A percentile compares a stretch with the other conserved stretches of the same genome.
Evolutionary conservation across 2,113 vertebrate species (phyloP).

Genomic region (Hucho hucho): DNA sequence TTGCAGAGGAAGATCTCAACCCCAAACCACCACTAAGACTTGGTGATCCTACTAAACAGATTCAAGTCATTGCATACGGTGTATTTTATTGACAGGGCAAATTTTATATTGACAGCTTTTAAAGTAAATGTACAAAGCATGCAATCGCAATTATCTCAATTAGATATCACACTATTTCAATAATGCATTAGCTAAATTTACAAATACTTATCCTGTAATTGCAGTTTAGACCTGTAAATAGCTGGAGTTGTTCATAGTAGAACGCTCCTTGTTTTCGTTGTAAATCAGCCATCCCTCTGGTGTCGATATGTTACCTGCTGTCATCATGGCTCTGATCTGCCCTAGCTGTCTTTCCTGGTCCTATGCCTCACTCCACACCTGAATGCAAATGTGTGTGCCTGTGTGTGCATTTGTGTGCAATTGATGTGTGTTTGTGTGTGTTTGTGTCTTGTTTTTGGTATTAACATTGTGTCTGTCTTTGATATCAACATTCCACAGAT

Average conservation of each 20-base stretch:
- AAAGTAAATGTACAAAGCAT: too few species aligned
- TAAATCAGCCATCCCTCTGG: constrained; percentile 4
- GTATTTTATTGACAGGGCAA: constrained; percentile 31
- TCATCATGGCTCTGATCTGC: not conserved
- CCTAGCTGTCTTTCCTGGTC: not conserved
- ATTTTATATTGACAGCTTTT: not conserved
- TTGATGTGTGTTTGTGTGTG: not conserved
- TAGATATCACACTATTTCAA: constrained; percentile 23
- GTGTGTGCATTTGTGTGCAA: constrained; percentile 7
- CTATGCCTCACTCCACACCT: not conserved
- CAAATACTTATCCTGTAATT: not conserved
- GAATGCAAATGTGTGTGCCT: not conserved
- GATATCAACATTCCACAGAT: constrained; percentile 47
- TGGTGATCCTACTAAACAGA: too few species aligned
- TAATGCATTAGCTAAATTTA: not conserved
- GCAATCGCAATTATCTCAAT: not conserved
- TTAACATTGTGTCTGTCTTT: not conserved
- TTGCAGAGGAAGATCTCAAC: constrained; percentile 19
- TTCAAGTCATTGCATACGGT: not conserved
- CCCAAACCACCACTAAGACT: not conserved
- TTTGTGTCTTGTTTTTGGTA: constrained; percentile 24
- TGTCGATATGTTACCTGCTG: constrained; percentile 8
- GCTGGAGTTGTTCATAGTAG: not conserved
- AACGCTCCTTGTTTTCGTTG: not conserved
- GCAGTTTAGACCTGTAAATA: too few species aligned